Conservation (phyloP, 2,888 invertebrate genomes). For the Globia sparganii region DNA sequence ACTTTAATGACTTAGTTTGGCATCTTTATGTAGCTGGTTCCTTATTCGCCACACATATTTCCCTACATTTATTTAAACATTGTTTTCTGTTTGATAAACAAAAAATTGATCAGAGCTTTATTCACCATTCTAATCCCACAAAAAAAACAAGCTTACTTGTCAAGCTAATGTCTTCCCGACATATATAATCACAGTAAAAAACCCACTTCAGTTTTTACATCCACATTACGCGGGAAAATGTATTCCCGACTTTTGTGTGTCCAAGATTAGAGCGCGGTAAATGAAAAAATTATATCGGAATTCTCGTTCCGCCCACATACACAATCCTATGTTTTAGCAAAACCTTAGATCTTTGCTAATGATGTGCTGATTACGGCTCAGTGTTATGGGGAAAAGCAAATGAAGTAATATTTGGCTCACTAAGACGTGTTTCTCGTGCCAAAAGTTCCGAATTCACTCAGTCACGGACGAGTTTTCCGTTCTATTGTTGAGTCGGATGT, state of each 20-base stretch:
- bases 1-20: background rate
- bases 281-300: conserved; percentile 28
- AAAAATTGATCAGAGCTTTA: background rate
- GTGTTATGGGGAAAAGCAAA: conserved; percentile 48
- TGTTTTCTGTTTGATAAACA: background rate
- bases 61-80: background rate
- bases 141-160: background rate
- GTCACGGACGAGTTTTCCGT: conserved; percentile 57
- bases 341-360: conserved; percentile 54
- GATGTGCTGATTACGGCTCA: conserved; percentile 49
- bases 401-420: conserved; percentile 63
- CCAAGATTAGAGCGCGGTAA: conserved; percentile 2
- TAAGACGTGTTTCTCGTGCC: conserved; percentile 48
- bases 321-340: conserved; percentile 17
- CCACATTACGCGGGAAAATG: background rate
- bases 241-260: background rate
- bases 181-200: background rate
- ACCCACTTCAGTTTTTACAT: background rate
- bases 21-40: background rate
- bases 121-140: background rate
- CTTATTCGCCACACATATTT: background rate
- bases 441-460: conserved; percentile 63
- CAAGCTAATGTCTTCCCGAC: no score
- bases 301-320: conserved; percentile 3
- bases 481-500: conserved; percentile 61